These are phyloP conservation scores for Pantala flavescens DNA, from an alignment of 1,140 invertebrate species.

Conservation along the genomic window DNA sequence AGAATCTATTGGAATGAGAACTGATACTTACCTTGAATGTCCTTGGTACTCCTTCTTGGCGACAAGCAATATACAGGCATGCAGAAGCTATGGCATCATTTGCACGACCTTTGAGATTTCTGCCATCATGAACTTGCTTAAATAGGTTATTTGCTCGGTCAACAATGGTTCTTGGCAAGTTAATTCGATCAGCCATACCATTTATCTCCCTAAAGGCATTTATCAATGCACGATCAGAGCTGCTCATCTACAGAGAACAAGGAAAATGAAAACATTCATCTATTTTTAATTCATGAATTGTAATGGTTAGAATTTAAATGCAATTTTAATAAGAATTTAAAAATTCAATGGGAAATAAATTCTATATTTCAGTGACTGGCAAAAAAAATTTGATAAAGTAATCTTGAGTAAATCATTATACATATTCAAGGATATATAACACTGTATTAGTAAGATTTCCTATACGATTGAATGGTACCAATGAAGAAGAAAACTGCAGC, in stretches of 20 bases:
- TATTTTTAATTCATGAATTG: no score
- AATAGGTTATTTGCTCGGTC: slow-evolving; percentile 94
- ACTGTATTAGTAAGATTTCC: no score
- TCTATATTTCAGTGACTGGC: no score
- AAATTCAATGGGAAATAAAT: slow-evolving; percentile 15
- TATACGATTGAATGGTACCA: no score
- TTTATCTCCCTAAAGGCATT: slow-evolving; percentile 95
- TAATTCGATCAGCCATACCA: slow-evolving; percentile 95
- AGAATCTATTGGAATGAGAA: no score
- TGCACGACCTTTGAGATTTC: slow-evolving; percentile 87
- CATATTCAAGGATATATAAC: no score
- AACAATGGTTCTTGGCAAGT: slow-evolving; percentile 88
- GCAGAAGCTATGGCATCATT: slow-evolving; percentile 98
- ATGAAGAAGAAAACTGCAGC: no score
- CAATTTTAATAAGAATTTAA: background rate
- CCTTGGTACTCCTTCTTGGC: slow-evolving; percentile 95
- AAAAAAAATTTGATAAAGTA: no score
- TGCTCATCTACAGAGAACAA: slow-evolving; percentile 54
- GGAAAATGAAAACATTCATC: background rate
- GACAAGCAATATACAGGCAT: slow-evolving; percentile 96
- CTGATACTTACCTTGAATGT: slow-evolving; percentile 84
- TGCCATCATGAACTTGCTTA: slow-evolving; percentile 96
- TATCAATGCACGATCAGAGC: slow-evolving; percentile 85
- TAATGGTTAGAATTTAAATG: background rate
- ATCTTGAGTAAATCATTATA: no score